These are phyloP conservation scores for Eumaeus atala DNA, from an alignment of 1,140 invertebrate species.

Conservation along the genomic window DNA sequence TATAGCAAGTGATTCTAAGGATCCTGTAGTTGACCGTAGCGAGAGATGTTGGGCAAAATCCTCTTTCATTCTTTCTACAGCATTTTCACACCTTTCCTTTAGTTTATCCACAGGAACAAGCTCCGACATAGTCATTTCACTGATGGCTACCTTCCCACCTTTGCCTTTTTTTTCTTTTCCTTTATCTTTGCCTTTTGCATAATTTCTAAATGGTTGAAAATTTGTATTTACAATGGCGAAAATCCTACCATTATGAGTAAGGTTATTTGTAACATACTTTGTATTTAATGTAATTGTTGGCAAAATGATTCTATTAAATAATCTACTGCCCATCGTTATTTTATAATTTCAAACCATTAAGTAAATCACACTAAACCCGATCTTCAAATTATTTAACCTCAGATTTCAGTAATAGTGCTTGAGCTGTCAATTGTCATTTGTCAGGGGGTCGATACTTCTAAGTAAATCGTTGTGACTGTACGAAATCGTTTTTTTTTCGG, in stretches of 20 bases:
- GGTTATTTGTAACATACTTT: conserved; percentile 32
- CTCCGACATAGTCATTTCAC: conserved; percentile 80
- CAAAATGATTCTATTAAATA: conserved; percentile 39
- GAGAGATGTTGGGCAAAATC: conserved; percentile 87
- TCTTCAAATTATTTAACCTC: no score
- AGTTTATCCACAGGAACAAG: conserved; percentile 82
- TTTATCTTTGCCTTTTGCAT: conserved; percentile 75
- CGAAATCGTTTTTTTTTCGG: no score
- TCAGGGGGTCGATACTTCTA: no score
- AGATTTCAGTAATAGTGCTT: no score
- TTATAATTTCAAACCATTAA: not conserved
- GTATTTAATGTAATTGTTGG: conserved; percentile 32
- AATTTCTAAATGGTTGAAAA: conserved; percentile 40
- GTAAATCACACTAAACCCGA: no score
- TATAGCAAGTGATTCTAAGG: conserved; percentile 85
- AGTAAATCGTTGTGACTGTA: no score
- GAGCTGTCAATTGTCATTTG: no score
- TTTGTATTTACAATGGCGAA: conserved; percentile 30
- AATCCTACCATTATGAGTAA: conserved; percentile 21
- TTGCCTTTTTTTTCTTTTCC: conserved; percentile 78
- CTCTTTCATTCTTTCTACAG: conserved; percentile 82
- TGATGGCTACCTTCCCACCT: conserved; percentile 80
- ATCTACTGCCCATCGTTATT: conserved; percentile 39
- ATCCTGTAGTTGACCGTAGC: conserved; percentile 81
- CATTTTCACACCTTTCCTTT: conserved; percentile 78